These are phyloP conservation scores for Drosophila albomicans DNA, from an alignment of 1,140 invertebrate genomes.

Conservation along the genomic window DNA sequence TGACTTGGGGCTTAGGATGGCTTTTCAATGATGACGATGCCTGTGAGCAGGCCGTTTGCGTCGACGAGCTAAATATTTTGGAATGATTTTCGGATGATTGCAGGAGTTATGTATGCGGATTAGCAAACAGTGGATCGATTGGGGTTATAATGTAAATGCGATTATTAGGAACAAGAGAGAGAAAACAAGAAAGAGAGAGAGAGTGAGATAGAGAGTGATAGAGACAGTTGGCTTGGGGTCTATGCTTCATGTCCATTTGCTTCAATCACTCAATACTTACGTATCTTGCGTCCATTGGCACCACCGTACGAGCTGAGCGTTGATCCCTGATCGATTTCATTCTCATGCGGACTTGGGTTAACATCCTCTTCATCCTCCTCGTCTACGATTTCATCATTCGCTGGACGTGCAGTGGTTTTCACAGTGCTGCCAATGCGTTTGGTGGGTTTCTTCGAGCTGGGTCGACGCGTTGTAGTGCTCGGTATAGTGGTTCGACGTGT, in stretches of 20 bases:
- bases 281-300: conserved; percentile 85
- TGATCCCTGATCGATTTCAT: conserved; percentile 86
- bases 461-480: conserved; percentile 72
- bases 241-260: conserved; percentile 52
- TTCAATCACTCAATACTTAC: conserved; percentile 86
- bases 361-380: conserved; percentile 86
- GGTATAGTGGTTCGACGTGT: conserved; percentile 53
- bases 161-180: conserved; percentile 63
- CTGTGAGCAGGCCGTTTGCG: conserved; percentile 57
- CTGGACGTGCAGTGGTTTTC: conserved; percentile 59
- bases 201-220: conserved; percentile 69
- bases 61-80: conserved; percentile 60
- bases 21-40: conserved; percentile 53
- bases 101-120: conserved; percentile 32
- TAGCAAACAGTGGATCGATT: neutral
- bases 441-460: conserved; percentile 86
- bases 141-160: neutral
- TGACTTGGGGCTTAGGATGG: conserved; percentile 22
- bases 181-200: conserved; percentile 51
- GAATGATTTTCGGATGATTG: conserved; percentile 14
- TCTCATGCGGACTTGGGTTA: conserved; percentile 83
- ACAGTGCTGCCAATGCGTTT: conserved; percentile 49
- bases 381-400: conserved; percentile 71
- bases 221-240: conserved; percentile 77
- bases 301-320: conserved; percentile 83